These are phyloP conservation scores for Gallirallus australis DNA, from an alignment of 2,797 vertebrate genomes.

Conservation along the genomic window DNA sequence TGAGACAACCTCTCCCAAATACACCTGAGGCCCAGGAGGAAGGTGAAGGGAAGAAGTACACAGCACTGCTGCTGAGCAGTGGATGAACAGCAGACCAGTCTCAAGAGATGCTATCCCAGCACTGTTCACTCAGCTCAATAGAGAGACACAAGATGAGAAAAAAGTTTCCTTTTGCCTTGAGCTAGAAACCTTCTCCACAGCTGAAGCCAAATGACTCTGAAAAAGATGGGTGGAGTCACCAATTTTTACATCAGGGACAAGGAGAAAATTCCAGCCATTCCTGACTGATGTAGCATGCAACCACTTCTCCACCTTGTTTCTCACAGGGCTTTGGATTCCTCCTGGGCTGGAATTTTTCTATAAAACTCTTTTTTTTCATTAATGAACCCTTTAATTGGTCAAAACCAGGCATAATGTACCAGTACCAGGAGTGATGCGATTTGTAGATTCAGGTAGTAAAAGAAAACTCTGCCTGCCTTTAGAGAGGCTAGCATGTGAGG, in stretches of 20 bases:
- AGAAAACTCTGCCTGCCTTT: not conserved
- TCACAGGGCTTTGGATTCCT: not conserved
- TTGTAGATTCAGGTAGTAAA: not conserved
- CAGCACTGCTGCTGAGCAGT: not conserved
- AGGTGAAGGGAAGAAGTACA: not conserved
- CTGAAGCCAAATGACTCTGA: not conserved
- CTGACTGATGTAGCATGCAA: not conserved
- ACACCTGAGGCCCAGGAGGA: not conserved
- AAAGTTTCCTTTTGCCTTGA: not conserved
- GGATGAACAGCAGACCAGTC: not conserved
- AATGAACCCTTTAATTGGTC: not conserved
- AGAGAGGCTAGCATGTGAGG: not conserved
- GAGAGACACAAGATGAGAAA: slow-evolving; percentile 10
- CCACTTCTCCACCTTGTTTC: not conserved
- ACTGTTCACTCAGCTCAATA: not conserved
- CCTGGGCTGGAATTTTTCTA: not conserved
- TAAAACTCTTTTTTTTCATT: not conserved
- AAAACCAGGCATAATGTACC: not conserved
- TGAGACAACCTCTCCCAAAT: not conserved
- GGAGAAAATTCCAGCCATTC: not conserved
- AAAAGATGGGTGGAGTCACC: not conserved
- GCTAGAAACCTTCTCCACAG: not conserved
- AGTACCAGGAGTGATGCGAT: not conserved
- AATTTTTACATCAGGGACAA: not conserved
- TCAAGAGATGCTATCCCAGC: not conserved